Conservation (phyloP, 2,113 vertebrate genomes). For the Heteronetta atricapilla region DNA sequence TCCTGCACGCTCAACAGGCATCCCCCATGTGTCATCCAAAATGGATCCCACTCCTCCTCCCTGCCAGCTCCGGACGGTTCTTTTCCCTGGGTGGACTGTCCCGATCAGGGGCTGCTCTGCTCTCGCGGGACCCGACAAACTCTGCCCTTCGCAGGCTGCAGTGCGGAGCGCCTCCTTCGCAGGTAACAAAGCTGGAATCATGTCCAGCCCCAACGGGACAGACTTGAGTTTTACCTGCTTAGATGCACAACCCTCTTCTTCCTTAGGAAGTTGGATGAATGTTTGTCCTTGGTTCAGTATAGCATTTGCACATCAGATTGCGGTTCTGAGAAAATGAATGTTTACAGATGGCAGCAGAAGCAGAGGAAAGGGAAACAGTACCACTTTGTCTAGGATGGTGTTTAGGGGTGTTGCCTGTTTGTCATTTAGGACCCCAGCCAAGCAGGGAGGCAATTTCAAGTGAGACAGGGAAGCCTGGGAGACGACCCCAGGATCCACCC, state of each 20-base stretch:
- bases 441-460: background rate
- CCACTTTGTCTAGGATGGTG: background rate
- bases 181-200: background rate
- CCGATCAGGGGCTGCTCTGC: background rate
- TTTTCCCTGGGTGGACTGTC: background rate
- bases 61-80: background rate
- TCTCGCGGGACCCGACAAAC: rapidly evolving
- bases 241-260: background rate
- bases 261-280: background rate
- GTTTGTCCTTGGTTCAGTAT: background rate
- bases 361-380: background rate
- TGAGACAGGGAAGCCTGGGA: background rate
- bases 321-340: background rate
- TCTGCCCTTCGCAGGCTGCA: background rate
- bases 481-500: background rate
- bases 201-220: background rate
- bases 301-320: background rate
- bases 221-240: background rate
- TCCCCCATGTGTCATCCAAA: background rate
- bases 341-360: background rate
- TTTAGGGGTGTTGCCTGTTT: background rate
- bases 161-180: background rate
- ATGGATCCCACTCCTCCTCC: background rate
- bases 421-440: too few relatives aligned
- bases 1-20: background rate